phyloP scores from a whole-genome alignment of 1,140 invertebrate genomes.

The Macrotrachela quadricornifera region DNA sequence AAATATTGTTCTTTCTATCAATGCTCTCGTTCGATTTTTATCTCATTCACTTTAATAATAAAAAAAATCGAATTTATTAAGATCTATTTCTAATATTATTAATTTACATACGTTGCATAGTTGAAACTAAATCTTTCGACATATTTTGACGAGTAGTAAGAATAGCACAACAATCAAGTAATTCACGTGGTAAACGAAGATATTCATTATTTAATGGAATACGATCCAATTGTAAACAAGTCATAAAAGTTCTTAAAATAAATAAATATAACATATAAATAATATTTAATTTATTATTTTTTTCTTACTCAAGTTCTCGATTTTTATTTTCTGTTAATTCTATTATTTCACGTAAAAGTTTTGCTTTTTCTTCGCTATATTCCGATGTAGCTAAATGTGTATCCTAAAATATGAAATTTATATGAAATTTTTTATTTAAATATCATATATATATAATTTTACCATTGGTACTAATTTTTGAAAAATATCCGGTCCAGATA shows the following conservation, averaged over 20 bases:
- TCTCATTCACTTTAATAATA: no score
- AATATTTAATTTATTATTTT: no score
- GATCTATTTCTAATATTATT: neutral
- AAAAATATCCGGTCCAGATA: constrained; percentile 80
- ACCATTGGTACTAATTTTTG: constrained; percentile 62
- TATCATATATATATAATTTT: constrained; percentile 44
- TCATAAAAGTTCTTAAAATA: neutral
- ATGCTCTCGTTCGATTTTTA: no score
- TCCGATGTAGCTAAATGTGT: neutral
- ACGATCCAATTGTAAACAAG: constrained; percentile 20
- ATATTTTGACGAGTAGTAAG: constrained; percentile 59
- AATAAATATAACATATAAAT: no score
- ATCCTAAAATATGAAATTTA: constrained; percentile 3
- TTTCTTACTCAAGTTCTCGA: constrained; percentile 43
- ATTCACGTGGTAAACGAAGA: constrained; percentile 45
- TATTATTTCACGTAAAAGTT: constrained; percentile 56
- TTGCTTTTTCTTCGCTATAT: constrained; percentile 70
- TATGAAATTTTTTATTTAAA: neutral
- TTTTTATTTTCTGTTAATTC: constrained; percentile 60
- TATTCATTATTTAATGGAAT: constrained; percentile 17
- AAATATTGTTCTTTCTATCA: no score
- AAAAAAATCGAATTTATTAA: neutral
- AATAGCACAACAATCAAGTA: constrained; percentile 70
- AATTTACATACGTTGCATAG: constrained; percentile 40
- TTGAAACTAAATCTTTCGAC: constrained; percentile 45